Evolutionary conservation across 2,797 vertebrate species (phyloP), one percentile per base, ranked within the genome.

Genomic region (Mus minutoides): DNA sequence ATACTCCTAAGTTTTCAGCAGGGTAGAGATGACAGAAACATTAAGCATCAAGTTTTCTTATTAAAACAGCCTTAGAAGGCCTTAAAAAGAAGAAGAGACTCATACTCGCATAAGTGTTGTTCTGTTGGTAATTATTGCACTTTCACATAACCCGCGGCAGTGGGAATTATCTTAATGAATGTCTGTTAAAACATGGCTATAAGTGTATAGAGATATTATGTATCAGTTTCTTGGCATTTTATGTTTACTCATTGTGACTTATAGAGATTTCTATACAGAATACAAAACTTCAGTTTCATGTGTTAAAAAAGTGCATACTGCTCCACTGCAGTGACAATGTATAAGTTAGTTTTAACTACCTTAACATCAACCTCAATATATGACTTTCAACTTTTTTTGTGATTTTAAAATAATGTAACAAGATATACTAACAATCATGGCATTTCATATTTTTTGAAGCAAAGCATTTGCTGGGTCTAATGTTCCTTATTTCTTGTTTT

Each of bases 391-490:
- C 13, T 46, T 76, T 1, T 90, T 31, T 49, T 90, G 88, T 88
- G 88, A 40, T 96, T 96, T 95, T 29, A 92, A 96, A 88, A 82
- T 56, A 86, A n/a, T 75, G 6, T 78, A 86, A 10, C 10, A 87
- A 29, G 84, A 77, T n/a, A 73, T 92, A 88, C 6, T 78, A 49
- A 11, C 2, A 89, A 91, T 13, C 7, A 71, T 78, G 79, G n/a
- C 24, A 88, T 82, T 8, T 73, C 49, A 84, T 75, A 69, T 87
- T 91, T 71, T 67, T 84, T 88, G 22, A 94, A 96, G 60, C 24
- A 91, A 92, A 34, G 19, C 3, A 54, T 94, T 69, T 82, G 0
- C 12, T 93, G 11, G 40, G 9, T 64, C 24, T 60, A 92, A 43
- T 49, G 14, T 21, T 84, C 6, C 71, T n/a, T 67, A 24, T 46